phyloP scores from a whole-genome alignment of 2,888 invertebrate genomes.

The Halocaridina rubra region DNA sequence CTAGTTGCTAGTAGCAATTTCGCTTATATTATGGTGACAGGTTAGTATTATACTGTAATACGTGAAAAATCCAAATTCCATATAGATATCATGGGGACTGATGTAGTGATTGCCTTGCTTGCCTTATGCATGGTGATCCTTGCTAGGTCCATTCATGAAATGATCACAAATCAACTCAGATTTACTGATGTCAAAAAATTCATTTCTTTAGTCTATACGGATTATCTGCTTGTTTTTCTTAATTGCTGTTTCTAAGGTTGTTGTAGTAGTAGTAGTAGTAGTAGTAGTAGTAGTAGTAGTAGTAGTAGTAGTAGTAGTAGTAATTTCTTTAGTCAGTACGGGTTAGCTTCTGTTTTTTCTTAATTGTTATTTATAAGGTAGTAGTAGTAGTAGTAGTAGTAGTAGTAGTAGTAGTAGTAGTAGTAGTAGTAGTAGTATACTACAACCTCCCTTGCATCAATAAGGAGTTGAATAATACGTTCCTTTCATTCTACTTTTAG shows the following conservation, averaged over 20 bases:
- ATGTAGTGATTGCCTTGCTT: background rate
- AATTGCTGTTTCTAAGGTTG: no score
- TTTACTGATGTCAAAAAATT: background rate
- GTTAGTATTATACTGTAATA: background rate
- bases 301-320: background rate
- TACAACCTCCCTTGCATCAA: background rate
- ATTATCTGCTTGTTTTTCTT: no score
- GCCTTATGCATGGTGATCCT: background rate
- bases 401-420: background rate
- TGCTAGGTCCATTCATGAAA: no score
- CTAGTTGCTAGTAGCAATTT: conserved; percentile 33
- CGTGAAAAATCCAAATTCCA: background rate
- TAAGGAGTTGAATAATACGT: background rate
- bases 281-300: background rate
- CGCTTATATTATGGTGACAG: conserved; percentile 14
- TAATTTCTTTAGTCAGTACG: background rate
- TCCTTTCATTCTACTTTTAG: conserved; percentile 9
- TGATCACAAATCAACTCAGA: no score
- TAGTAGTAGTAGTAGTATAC: no score
- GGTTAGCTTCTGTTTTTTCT: background rate
- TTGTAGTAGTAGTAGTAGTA: background rate
- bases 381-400: background rate
- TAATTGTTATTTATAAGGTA: background rate
- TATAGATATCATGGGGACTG: background rate
- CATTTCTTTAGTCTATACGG: background rate